Conservation (phyloP, 1,140 invertebrate species). For the Grapholita molesta region DNA sequence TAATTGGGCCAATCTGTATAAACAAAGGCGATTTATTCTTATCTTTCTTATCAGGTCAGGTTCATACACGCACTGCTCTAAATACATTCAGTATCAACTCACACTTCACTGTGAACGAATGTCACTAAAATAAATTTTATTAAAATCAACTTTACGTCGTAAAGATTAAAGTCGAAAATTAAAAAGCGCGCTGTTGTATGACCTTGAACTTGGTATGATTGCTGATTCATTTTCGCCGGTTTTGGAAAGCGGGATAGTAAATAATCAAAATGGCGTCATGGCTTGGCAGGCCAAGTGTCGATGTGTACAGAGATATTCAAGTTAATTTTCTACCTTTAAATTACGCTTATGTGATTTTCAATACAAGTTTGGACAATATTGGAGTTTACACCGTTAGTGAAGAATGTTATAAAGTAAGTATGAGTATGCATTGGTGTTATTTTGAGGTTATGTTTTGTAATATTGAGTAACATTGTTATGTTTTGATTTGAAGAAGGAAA, state of each 20-base stretch:
- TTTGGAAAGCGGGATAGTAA: background rate
- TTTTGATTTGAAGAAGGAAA: background rate
- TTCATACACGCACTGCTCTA: background rate
- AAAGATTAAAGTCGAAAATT: background rate
- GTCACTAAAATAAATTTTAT: background rate
- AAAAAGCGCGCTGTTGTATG: background rate
- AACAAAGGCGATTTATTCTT: background rate
- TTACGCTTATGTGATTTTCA: background rate
- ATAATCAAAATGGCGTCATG: background rate
- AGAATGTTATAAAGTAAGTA: background rate
- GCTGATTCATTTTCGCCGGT: background rate
- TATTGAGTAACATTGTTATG: background rate
- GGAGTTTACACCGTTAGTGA: background rate
- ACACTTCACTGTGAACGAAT: background rate
- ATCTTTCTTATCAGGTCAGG: background rate
- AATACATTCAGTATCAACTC: background rate
- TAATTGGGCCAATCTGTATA: background rate
- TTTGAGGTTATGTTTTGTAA: background rate
- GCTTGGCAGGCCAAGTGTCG: background rate
- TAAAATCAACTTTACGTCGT: background rate
- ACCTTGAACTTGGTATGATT: background rate
- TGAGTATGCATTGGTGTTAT: too few relatives aligned
- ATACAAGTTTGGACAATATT: background rate
- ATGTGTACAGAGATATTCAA: background rate
- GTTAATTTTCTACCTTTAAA: background rate